Percentiles rank a stretch among this genome's conserved stretches.
Conservation (phyloP, 1,140 invertebrate genomes). For the Lamellibrachia luymesi region DNA sequence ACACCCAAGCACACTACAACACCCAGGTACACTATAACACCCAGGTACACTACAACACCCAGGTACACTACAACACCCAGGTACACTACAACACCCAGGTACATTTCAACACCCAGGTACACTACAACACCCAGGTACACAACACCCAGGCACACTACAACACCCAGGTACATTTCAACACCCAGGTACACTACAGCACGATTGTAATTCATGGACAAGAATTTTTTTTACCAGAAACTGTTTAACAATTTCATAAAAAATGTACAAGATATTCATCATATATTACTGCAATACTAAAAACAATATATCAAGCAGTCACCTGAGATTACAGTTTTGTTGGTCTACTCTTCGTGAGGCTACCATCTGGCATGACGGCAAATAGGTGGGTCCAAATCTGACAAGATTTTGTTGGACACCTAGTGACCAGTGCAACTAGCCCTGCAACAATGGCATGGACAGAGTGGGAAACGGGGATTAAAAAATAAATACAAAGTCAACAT, state of each 20-base stretch:
- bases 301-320: background rate
- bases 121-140: no score
- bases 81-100: no score
- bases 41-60: no score
- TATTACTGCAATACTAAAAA: background rate
- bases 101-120: no score
- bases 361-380: background rate
- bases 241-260: background rate
- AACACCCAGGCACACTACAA: background rate
- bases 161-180: no score
- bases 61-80: no score
- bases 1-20: no score
- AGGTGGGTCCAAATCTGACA: background rate
- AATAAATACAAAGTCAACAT: no score
- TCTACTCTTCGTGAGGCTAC: background rate
- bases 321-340: background rate
- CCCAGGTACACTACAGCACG: no score
- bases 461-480: no score
- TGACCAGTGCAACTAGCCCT: background rate
- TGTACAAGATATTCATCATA: background rate
- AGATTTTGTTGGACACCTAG: background rate
- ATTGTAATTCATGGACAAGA: background rate
- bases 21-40: no score
- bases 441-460: background rate
- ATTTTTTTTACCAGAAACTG: background rate